Percentiles rank a stretch among this genome's conserved stretches.
These are phyloP conservation scores for Otolemur garnettii DNA, from an alignment of 2,113 vertebrate genomes.

Conservation along the genomic window DNA sequence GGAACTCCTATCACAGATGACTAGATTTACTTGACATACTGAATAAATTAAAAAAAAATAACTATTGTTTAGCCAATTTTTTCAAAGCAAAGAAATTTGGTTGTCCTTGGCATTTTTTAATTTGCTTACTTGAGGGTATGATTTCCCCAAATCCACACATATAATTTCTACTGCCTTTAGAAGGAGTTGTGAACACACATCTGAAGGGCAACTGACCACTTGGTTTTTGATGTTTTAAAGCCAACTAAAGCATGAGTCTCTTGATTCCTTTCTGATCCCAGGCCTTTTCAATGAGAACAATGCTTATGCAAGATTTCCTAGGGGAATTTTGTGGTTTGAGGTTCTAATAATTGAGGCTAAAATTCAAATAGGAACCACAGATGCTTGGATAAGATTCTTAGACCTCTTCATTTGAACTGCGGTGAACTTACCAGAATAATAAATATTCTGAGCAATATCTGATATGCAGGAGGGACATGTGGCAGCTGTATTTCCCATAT, in stretches of 20 bases:
- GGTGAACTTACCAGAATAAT: conserved; percentile 77
- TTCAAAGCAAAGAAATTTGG: conserved; percentile 74
- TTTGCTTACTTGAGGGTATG: conserved; percentile 79
- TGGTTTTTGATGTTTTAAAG: conserved; percentile 77
- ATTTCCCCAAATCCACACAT: conserved; percentile 71
- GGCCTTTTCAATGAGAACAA: conserved; percentile 82
- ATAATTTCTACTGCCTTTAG: conserved; percentile 76
- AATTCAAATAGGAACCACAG: conserved; percentile 85
- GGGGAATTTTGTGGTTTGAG: conserved; percentile 82
- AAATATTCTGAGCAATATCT: conserved; percentile 56
- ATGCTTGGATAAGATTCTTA: conserved; percentile 85
- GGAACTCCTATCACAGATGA: conserved; percentile 78
- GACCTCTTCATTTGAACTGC: conserved; percentile 79
- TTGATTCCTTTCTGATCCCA: conserved; percentile 81
- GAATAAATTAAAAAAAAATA: conserved; percentile 75
- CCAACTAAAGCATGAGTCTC: conserved; percentile 81
- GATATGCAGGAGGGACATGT: not conserved
- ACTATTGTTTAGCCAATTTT: conserved; percentile 74
- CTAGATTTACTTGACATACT: conserved; percentile 79
- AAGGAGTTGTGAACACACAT: conserved; percentile 67
- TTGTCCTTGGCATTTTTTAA: conserved; percentile 81
- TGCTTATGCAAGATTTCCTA: conserved; percentile 87
- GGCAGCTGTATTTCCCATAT: not conserved
- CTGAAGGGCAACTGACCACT: conserved; percentile 74
- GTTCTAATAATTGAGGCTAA: conserved; percentile 83